Base-by-base conservation (phyloP, 2,888 invertebrate genomes). In the Atherix ibis region DNA sequence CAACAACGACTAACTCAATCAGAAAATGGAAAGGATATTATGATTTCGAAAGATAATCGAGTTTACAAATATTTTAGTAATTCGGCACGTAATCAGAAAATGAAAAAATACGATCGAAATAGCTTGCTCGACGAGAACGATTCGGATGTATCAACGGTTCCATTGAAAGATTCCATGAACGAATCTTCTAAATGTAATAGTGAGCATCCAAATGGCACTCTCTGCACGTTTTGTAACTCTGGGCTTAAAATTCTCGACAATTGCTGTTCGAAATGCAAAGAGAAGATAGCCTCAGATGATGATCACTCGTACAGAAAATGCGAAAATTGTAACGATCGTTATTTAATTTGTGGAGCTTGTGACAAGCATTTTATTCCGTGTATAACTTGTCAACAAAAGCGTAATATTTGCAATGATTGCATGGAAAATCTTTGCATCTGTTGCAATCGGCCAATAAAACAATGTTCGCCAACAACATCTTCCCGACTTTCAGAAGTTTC, bases 21-120 rank as follows among this genome's bases (percentile, higher is more conserved):
- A 8, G 45, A 45, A 31, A 41, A 41, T 33, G 44, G 40, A 1
- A 45, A 45, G 36, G 34, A 35, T 10, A 34, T 31, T 24, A 28
- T 36, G 1, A 8, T 18, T 14, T 16, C 17, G 14, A 18, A 31
- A 31, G 36, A 31, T 27, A 57, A 58, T 38, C 54, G 53, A 42
- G 58, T 60, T 3, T 60, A 60, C 35, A 56, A 57, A 44, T 60
- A 58, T 42, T 60, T 60, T 31, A 60, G 55, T 28, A 60, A 60
- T 43, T 59, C 59, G 3, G 58, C 56, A 3, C 51, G 50, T 41
- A 52, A 56, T 36, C 53, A 54, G 35, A 26, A 33, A 10, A 13
- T 15, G 15, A 22, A 24, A 9, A 37, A 32, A 27, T 33, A 36
- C 15, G 26, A 22, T 6, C 32, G 27, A 9, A 17, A 37, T 24